phyloP scores from a whole-genome alignment of 2,797 vertebrate species.

The Acanthis flammea region DNA sequence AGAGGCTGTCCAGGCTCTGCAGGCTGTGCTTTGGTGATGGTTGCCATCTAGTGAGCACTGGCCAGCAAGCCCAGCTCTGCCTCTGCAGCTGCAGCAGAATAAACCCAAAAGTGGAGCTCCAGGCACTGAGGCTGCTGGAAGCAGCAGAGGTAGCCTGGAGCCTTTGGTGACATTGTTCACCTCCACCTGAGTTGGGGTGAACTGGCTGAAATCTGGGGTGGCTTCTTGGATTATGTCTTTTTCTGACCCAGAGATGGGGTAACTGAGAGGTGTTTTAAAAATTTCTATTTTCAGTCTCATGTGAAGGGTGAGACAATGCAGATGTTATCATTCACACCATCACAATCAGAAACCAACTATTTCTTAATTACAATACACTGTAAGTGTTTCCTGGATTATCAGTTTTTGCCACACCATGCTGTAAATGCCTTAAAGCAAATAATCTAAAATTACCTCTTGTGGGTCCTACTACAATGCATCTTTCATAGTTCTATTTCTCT shows the following conservation, averaged over 20 bases:
- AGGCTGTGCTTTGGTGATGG: not conserved
- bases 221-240: not conserved
- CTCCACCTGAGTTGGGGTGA: not conserved
- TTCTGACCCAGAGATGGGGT: not conserved
- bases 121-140: not conserved
- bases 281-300: not conserved
- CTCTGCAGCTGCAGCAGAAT: not conserved
- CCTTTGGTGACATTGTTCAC: not conserved
- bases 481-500: not conserved
- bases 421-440: not conserved
- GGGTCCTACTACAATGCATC: not conserved
- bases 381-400: not conserved
- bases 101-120: not conserved
- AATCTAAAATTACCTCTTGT: not conserved
- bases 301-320: not conserved
- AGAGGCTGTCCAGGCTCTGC: not conserved
- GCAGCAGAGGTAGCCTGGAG: rapidly evolving
- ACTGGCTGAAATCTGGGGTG: not conserved
- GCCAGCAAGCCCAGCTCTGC: not conserved
- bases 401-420: not conserved
- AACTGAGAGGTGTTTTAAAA: not conserved
- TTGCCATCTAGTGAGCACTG: conserved; percentile 59
- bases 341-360: not conserved
- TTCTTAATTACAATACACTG: not conserved
- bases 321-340: not conserved